Conservation (phyloP, 2,888 invertebrate genomes). For the Gymnoscelis rufifasciata region DNA sequence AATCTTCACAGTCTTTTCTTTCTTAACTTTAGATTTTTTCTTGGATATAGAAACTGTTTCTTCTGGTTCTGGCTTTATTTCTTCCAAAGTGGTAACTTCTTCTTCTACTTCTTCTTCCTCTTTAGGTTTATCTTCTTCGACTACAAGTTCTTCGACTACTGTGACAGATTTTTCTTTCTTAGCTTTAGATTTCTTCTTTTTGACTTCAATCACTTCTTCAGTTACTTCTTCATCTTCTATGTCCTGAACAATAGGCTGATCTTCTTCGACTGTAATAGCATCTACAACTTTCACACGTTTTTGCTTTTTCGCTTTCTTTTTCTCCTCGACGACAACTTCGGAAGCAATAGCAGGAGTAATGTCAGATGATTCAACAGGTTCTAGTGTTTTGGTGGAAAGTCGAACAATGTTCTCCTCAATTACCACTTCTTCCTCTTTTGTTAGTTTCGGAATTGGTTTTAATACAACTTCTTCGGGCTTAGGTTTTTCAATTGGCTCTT, state of each 20-base stretch:
- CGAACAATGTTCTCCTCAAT: conserved; percentile 52
- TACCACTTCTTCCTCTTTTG: conserved; percentile 55
- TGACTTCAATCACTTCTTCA: conserved; percentile 5
- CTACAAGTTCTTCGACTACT: conserved; percentile 13
- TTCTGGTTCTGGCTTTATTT: too few species aligned
- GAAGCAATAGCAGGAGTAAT: conserved; percentile 52
- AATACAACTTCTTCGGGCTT: conserved; percentile 23
- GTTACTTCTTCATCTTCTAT: conserved; percentile 4
- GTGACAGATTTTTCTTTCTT: conserved; percentile 14
- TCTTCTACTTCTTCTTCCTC: conserved; percentile 21
- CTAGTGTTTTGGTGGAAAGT: conserved; percentile 38
- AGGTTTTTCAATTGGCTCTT: conserved; percentile 31
- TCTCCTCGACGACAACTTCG: conserved; percentile 54
- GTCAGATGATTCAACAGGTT: conserved; percentile 49
- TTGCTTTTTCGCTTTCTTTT: conserved; percentile 32
- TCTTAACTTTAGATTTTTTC: neutral
- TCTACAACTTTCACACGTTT: conserved; percentile 34
- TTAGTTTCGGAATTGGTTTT: conserved; percentile 51
- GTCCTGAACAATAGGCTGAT: conserved; percentile 10
- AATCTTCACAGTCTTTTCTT: too few species aligned
- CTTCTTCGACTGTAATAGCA: conserved; percentile 33
- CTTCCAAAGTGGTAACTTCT: conserved; percentile 28
- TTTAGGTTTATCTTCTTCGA: conserved; percentile 30
- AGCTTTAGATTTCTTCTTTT: conserved; percentile 15
- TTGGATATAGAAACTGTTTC: too few species aligned